A percentile compares a stretch with the other conserved stretches of the same genome.
Conservation (phyloP, 2,888 invertebrate species). For the Steinernema carpocapsae region DNA sequence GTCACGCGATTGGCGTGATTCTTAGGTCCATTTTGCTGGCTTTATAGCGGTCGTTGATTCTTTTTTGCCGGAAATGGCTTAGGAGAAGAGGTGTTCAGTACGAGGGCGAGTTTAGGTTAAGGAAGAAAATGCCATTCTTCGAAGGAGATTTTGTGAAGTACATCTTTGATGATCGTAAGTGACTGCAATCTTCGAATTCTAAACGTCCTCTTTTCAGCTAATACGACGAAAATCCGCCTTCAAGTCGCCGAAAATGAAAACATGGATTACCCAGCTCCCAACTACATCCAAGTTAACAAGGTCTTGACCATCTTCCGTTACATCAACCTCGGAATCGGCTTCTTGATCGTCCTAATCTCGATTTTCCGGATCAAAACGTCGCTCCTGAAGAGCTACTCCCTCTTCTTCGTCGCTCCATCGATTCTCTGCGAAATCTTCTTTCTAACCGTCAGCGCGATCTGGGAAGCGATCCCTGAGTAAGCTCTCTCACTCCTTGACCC, state of each 20-base stretch:
- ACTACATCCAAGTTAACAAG: neutral
- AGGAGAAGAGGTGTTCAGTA: too few relatives aligned
- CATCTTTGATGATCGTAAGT: neutral
- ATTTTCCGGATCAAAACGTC: neutral
- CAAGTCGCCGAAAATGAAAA: neutral
- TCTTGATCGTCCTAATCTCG: conserved; percentile 11
- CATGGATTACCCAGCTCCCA: neutral
- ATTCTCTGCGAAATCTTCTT: conserved; percentile 20
- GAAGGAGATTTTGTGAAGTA: conserved; percentile 25
- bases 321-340: neutral
- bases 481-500: neutral
- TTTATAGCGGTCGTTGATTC: too few relatives aligned
- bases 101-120: too few relatives aligned
- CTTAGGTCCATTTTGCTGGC: too few relatives aligned
- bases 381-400: neutral
- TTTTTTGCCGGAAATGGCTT: too few relatives aligned
- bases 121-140: conserved; percentile 16
- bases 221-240: neutral
- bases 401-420: conserved; percentile 9
- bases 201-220: neutral
- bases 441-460: conserved; percentile 15
- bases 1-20: too few relatives aligned
- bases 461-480: conserved; percentile 2
- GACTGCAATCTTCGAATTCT: too few relatives aligned
- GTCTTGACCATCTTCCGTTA: neutral